Conservation (phyloP, 2,797 vertebrate species). For the Acipenser oxyrinchus region DNA sequence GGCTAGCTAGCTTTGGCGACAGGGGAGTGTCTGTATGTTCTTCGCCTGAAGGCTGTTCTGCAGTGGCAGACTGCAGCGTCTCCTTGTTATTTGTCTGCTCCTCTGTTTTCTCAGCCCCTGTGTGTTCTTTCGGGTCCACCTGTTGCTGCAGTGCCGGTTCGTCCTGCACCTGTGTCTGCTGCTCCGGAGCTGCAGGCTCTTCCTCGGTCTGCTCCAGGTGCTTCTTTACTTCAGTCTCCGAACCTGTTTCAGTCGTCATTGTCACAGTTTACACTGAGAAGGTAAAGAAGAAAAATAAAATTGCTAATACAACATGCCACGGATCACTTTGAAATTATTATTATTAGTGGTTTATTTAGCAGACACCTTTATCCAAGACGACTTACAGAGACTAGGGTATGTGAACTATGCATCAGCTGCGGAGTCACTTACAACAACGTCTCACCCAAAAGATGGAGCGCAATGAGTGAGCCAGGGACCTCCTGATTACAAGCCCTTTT, state of each 20-base stretch:
- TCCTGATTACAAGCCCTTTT: too few relatives aligned
- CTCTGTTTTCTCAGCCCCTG: conserved; percentile 28
- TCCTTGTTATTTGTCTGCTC: conserved; percentile 33
- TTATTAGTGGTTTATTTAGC: too few relatives aligned
- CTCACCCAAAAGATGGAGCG: too few relatives aligned
- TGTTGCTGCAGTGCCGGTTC: conserved; percentile 11
- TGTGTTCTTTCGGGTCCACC: conserved; percentile 28
- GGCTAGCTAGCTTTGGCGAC: neutral
- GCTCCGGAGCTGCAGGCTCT: conserved; percentile 54
- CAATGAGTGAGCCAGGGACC: too few relatives aligned
- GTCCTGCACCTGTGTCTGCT: conserved; percentile 14
- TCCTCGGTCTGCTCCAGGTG: conserved; percentile 52
- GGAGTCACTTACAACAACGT: too few relatives aligned
- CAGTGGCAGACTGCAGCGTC: neutral
- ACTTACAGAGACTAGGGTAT: too few relatives aligned
- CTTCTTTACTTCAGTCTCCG: conserved; percentile 76
- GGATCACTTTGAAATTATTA: too few relatives aligned
- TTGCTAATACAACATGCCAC: too few relatives aligned
- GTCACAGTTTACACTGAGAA: conserved; percentile 57
- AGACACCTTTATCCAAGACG: too few relatives aligned
- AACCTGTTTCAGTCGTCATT: conserved; percentile 87
- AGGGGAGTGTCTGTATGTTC: neutral
- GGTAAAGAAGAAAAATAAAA: neutral
- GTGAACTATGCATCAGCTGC: too few relatives aligned
- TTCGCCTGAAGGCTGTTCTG: too few relatives aligned